Conservation (phyloP, 2,113 vertebrate genomes). For the Hystrix brachyura region DNA sequence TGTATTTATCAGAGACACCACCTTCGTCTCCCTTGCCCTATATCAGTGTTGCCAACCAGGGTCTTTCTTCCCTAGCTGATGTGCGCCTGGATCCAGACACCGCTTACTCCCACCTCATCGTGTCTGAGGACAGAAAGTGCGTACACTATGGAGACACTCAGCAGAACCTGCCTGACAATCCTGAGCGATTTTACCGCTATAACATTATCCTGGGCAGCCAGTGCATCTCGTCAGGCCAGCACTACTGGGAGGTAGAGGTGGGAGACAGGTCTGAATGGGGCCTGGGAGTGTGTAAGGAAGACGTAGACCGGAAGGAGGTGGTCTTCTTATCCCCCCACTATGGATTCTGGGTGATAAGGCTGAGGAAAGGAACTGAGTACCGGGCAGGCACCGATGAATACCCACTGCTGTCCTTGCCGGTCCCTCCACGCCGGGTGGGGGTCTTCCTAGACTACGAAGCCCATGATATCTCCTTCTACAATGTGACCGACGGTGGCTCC, state of each 20-base stretch:
- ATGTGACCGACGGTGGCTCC: slow-evolving; percentile 79
- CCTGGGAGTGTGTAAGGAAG: slow-evolving; percentile 79
- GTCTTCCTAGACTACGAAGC: slow-evolving; percentile 84
- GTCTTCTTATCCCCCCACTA: slow-evolving; percentile 79
- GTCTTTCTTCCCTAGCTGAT: slow-evolving; percentile 57
- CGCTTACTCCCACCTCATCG: slow-evolving; percentile 76
- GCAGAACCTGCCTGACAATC: slow-evolving; percentile 79
- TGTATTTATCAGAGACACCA: background rate
- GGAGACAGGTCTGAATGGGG: slow-evolving; percentile 82
- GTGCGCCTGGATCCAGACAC: slow-evolving; percentile 81
- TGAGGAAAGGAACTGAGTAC: slow-evolving; percentile 81
- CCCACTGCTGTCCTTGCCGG: slow-evolving; percentile 54
- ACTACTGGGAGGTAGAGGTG: slow-evolving; percentile 85
- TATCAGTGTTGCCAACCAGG: background rate
- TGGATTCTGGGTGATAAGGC: slow-evolving; percentile 83
- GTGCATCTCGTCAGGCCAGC: slow-evolving; percentile 71
- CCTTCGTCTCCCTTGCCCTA: too few relatives aligned
- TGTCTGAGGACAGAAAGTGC: slow-evolving; percentile 80
- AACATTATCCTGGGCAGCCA: slow-evolving; percentile 82
- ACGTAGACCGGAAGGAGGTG: slow-evolving; percentile 76
- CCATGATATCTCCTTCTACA: slow-evolving; percentile 84
- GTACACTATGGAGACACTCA: slow-evolving; percentile 76
- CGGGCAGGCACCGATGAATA: slow-evolving; percentile 71
- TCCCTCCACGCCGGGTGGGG: slow-evolving; percentile 75
- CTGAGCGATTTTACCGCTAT: slow-evolving; percentile 80